phyloP scores from a whole-genome alignment of 2,888 invertebrate genomes.

The Therioaphis trifolii region DNA sequence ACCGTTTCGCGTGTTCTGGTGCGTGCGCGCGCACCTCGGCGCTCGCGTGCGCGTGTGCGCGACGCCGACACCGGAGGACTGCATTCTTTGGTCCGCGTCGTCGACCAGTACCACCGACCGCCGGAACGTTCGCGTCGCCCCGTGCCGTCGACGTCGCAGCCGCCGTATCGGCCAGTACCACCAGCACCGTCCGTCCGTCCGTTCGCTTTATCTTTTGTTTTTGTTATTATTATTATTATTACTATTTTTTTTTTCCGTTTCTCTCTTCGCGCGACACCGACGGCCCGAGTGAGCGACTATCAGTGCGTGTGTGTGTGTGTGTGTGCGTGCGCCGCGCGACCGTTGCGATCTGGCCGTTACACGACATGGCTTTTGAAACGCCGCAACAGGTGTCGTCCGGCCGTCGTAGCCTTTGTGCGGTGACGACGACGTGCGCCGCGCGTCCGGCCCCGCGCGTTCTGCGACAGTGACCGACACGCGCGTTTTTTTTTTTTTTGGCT shows the following conservation, averaged over 20 bases:
- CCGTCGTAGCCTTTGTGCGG: conserved; percentile 44
- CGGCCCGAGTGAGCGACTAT: too few relatives aligned
- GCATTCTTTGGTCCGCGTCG: conserved; percentile 13
- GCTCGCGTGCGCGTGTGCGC: neutral
- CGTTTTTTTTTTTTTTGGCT: too few relatives aligned
- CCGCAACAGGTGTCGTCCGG: conserved; percentile 51
- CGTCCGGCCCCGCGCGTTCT: neutral
- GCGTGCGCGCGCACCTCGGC: neutral
- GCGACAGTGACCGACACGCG: neutral
- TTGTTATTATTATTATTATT: neutral
- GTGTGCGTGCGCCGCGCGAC: neutral
- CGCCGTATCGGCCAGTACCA: too few relatives aligned
- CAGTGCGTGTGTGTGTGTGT: neutral
- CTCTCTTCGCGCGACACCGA: too few relatives aligned
- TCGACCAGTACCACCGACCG: neutral
- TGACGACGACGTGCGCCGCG: neutral
- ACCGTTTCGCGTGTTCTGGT: neutral
- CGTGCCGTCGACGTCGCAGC: neutral
- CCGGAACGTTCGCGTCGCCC: conserved; percentile 13
- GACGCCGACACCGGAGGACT: neutral
- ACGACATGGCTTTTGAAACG: conserved; percentile 45
- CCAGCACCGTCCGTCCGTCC: too few relatives aligned
- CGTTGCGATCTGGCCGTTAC: conserved; percentile 46
- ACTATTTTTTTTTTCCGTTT: conserved; percentile 3
- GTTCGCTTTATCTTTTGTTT: neutral